A percentile compares a stretch with the other conserved stretches of the same genome.
Evolutionary conservation across 2,888 invertebrate genomes (phyloP).

Genomic region (Junonia oenone): DNA sequence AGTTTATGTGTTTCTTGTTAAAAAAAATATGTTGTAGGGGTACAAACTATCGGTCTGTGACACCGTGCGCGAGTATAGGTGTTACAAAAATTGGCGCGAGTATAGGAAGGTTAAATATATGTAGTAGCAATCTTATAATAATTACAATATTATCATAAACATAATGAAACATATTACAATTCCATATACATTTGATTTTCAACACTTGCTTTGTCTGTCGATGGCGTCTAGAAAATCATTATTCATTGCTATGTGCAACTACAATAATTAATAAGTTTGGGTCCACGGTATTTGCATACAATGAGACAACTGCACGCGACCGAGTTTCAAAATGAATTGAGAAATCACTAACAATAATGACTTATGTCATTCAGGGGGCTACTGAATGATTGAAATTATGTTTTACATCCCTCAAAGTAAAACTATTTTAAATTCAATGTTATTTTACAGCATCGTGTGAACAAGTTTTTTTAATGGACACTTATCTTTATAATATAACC

Average conservation of each 20-base stretch:
- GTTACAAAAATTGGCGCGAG: too few relatives aligned
- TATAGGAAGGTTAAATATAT: too few relatives aligned
- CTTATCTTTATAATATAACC: too few relatives aligned
- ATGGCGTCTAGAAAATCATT: conserved; percentile 39
- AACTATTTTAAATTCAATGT: too few relatives aligned
- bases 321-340: conserved; percentile 46
- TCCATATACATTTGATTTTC: conserved; percentile 18
- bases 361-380: conserved; percentile 34
- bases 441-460: background rate
- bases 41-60: too few relatives aligned
- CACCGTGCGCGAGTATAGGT: too few relatives aligned
- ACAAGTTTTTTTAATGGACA: too few relatives aligned
- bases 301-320: conserved; percentile 52
- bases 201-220: conserved; percentile 26
- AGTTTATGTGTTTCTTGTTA: too few relatives aligned
- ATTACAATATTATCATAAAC: background rate
- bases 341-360: conserved; percentile 33
- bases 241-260: conserved; percentile 55
- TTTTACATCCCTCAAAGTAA: background rate
- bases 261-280: conserved; percentile 77
- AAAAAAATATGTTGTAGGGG: too few relatives aligned
- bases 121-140: background rate
- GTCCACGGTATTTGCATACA: conserved; percentile 70
- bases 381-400: conserved; percentile 19
- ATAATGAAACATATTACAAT: conserved; percentile 11